Evolutionary conservation across 2,888 invertebrate species (phyloP), one percentile per base, ranked within the genome.

Genomic region (Venusia cambrica): DNA sequence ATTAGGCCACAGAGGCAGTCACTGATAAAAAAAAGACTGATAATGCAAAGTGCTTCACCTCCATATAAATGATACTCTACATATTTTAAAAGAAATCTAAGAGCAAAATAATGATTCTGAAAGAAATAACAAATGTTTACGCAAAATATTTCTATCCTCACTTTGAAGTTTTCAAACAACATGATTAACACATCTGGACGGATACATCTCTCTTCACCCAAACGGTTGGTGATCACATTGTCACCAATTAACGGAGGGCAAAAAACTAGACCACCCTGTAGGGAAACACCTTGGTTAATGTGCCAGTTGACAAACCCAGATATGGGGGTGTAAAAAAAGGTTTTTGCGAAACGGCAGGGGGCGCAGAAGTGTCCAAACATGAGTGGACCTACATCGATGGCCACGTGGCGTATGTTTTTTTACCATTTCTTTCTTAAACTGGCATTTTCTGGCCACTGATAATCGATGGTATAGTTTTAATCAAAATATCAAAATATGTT

Each of bases 271-370:
- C 85, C 85, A 83, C 84, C 85, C 54, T 54, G 54, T 64, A 45
- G 70, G n/a, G 62, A 62, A 72, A 81, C 80, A 84, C 80, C 81
- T 80, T 79, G 78, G 76, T 62, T 84, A 84, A 85, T 83, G 83
- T 84, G 76, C 59, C 66, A 78, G 81, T 73, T 84, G 84, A 84
- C 83, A 80, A 69, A 73, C 76, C 64, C 57, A 73, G 73, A 62
- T 64, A 59, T 45, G 58, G 50, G 57, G 52, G 57, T 53, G 69
- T 69, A 77, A 73, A 72, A 65, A 64, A 55, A 45, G 60, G n/a
- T n/a, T 63, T 64, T 72, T 58, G 70, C 69, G 58, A 67, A 78
- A 66, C 83, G 71, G 52, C 79, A 72, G 81, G 84, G 80, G 79
- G 74, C 70, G 64, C 57, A 57, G 58, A 58, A 64, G 58, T 76